A percentile compares a stretch with the other conserved stretches of the same genome.
phyloP scores from a whole-genome alignment of 2,113 vertebrate genomes.

The Pituophis catenifer region DNA sequence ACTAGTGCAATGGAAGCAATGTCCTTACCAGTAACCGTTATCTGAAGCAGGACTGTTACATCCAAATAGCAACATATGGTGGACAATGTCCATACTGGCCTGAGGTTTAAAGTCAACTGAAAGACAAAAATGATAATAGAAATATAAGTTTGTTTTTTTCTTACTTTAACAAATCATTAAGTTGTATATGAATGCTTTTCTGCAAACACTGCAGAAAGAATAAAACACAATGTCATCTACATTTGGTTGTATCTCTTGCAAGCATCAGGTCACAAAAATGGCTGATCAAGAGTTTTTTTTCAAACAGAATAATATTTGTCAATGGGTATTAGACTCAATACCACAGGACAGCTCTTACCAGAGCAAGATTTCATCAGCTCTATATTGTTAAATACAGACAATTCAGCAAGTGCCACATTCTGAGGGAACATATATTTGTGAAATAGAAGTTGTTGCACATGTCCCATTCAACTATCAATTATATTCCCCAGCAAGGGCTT shows the following conservation, averaged over 20 bases:
- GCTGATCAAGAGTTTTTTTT: neutral
- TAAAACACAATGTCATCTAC: neutral
- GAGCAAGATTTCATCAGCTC: neutral
- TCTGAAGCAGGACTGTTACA: conserved; percentile 85
- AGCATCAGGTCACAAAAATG: neutral
- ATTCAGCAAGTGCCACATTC: neutral
- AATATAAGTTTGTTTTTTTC: neutral
- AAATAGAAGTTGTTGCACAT: neutral
- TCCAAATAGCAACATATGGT: conserved; percentile 95
- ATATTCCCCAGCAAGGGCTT: neutral
- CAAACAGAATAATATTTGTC: neutral
- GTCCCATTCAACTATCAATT: neutral
- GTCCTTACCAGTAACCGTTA: conserved; percentile 85
- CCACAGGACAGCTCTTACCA: neutral
- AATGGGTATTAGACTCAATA: neutral
- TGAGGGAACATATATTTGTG: neutral
- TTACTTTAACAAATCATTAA: neutral
- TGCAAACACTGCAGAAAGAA: neutral
- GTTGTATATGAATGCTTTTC: neutral
- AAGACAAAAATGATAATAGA: conserved; percentile 46
- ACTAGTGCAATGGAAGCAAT: neutral
- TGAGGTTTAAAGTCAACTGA: conserved; percentile 94
- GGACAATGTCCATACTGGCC: conserved; percentile 93
- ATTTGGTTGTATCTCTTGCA: neutral
- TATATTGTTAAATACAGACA: neutral